Base-by-base conservation (phyloP, 2,113 vertebrate genomes). In the Hipposideros armiger region DNA sequence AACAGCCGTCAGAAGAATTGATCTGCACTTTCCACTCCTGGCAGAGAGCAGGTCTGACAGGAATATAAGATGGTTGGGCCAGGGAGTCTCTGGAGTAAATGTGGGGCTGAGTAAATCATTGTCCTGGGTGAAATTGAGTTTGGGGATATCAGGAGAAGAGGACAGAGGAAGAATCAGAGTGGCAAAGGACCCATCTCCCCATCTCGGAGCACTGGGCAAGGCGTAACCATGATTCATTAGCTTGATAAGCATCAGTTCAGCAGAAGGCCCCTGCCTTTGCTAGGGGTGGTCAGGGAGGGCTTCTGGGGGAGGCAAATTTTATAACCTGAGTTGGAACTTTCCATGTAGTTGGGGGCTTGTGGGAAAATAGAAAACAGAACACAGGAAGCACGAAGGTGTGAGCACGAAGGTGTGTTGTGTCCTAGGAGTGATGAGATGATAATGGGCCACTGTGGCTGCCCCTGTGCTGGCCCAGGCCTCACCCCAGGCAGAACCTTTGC, bases 401-500 rank as follows among this genome's bases (percentile, higher is more conserved):
- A 28, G 32, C n/a, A 30, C 0, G 36, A 36, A 36, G 36, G 1
- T 1, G 17, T 16, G 22, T 2, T 26, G 32, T 30, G 32, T 70
- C 76, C 62, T 56, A 42, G n/a, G 52, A 87, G 20, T 2, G 5
- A 32, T 1, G 7, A 88, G 28, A 45, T 30, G 3, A 1, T 17
- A n/a, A 20, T 5, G 4, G 40, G 42, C 32, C 30, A 47, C 54
- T 28, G 8, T 15, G 28, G 24, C 69, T 76, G 13, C n/a, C 30
- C n/a, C 9, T 1, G 7, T 64, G 83, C 36, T 7, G 19, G 36
- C 28, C 42, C 28, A 24, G n/a, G 14, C 42, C 17, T 87, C 28
- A 2, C 11, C 10, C 69, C 58, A 67, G 28, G 42, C 19, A 52
- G 22, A 8, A n/a, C 20, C 19, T 4, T 2, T 0, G 0, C 54